phyloP scores from a whole-genome alignment of 37 sponge, comb jelly and placozoan species.

The Beroe forskalii region DNA sequence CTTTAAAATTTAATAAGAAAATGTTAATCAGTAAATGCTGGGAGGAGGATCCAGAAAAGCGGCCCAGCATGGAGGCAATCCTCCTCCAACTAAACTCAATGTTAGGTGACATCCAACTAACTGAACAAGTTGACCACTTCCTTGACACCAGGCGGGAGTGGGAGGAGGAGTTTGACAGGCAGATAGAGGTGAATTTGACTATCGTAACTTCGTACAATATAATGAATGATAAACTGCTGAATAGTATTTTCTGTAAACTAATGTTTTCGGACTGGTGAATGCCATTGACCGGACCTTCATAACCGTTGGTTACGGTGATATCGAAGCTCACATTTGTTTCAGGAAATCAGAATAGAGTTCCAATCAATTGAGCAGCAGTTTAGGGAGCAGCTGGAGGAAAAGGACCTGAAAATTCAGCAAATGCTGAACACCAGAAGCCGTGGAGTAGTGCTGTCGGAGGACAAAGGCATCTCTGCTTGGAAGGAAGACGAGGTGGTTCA shows the following conservation, averaged over 20 bases:
- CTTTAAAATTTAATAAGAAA: background rate
- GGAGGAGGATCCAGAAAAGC: slow-evolving; percentile 21
- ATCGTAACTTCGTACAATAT: no score
- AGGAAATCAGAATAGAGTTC: slow-evolving; percentile 36
- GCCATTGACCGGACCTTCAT: no score
- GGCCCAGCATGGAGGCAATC: slow-evolving; percentile 5
- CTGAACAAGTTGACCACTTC: slow-evolving; percentile 23
- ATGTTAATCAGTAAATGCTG: slow-evolving; percentile 48
- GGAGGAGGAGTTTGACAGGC: background rate
- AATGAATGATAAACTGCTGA: no score
- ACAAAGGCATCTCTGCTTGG: slow-evolving; percentile 1
- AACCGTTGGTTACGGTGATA: no score
- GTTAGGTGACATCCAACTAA: background rate
- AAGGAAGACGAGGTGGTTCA: slow-evolving; percentile 21
- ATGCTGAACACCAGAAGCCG: background rate
- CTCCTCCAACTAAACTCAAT: background rate
- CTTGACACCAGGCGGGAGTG: background rate
- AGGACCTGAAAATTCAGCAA: background rate
- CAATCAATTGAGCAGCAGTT: background rate
- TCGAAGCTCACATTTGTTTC: no score
- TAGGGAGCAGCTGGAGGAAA: background rate
- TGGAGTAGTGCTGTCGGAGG: background rate
- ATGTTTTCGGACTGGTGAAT: no score
- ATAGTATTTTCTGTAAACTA: no score
- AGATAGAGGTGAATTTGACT: slow-evolving; percentile 20